phyloP scores from a whole-genome alignment of 2,888 invertebrate species.

The Conomelus anceps region DNA sequence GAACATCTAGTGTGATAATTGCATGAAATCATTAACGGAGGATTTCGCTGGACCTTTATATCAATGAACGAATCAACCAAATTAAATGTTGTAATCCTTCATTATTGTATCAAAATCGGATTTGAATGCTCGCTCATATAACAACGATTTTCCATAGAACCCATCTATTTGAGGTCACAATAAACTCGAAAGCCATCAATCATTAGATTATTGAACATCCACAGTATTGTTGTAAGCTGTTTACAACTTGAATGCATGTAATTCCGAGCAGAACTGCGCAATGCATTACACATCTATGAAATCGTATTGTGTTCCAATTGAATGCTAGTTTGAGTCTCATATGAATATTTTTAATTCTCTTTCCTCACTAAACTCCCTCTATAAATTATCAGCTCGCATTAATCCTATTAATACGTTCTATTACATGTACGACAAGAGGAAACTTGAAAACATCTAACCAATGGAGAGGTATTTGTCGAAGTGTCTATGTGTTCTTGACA shows the following conservation, averaged over 20 bases:
- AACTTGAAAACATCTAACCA: no score
- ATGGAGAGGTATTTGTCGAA: neutral
- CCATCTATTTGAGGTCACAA: neutral
- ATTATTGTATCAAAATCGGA: neutral
- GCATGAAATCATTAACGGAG: neutral
- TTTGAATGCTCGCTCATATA: neutral
- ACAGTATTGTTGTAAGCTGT: neutral
- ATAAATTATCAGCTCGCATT: neutral
- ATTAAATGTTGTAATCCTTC: neutral
- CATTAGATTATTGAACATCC: neutral
- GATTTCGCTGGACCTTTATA: neutral
- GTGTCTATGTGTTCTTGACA: no score
- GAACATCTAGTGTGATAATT: neutral
- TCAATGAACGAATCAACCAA: neutral
- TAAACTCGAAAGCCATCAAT: neutral
- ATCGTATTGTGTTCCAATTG: neutral
- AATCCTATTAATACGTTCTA: no score
- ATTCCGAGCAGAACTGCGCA: neutral
- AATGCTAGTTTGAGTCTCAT: neutral
- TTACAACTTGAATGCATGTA: neutral
- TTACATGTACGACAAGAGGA: no score
- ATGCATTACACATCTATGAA: neutral
- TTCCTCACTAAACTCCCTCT: neutral
- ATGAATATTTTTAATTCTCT: neutral
- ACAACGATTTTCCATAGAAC: neutral